A percentile compares a stretch with the other conserved stretches of the same genome.
phyloP scores from a whole-genome alignment of 2,113 vertebrate genomes.

The Pelvicachromis taeniatus region DNA sequence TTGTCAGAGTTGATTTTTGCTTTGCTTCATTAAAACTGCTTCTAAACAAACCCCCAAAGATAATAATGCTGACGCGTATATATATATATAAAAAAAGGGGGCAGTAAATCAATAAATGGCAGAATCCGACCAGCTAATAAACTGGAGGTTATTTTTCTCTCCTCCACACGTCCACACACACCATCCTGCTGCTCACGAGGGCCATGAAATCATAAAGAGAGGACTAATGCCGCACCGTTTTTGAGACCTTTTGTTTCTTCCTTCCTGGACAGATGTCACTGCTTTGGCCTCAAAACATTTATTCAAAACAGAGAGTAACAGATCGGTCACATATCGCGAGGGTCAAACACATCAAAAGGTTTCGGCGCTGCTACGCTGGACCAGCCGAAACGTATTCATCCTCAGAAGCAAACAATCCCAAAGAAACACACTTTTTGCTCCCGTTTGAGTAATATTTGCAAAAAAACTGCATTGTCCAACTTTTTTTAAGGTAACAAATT shows the following conservation, averaged over 20 bases:
- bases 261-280: background rate
- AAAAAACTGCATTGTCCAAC: background rate
- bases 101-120: background rate
- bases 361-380: background rate
- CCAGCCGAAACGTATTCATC: background rate
- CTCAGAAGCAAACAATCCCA: background rate
- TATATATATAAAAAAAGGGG: accelerated
- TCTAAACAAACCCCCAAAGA: background rate
- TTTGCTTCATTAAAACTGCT: background rate
- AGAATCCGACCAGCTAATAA: background rate
- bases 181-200: background rate
- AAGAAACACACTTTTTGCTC: background rate
- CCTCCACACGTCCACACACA: background rate
- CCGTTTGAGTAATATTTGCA: background rate
- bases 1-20: background rate
- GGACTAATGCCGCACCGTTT: background rate
- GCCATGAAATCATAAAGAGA: background rate
- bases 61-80: background rate
- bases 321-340: background rate
- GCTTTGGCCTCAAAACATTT: background rate
- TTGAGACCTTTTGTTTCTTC: background rate
- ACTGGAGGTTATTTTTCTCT: background rate
- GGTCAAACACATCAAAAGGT: background rate
- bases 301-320: background rate
- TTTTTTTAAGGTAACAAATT: background rate